Conservation (phyloP, 2,888 invertebrate species). For the Lithosia quadra region DNA sequence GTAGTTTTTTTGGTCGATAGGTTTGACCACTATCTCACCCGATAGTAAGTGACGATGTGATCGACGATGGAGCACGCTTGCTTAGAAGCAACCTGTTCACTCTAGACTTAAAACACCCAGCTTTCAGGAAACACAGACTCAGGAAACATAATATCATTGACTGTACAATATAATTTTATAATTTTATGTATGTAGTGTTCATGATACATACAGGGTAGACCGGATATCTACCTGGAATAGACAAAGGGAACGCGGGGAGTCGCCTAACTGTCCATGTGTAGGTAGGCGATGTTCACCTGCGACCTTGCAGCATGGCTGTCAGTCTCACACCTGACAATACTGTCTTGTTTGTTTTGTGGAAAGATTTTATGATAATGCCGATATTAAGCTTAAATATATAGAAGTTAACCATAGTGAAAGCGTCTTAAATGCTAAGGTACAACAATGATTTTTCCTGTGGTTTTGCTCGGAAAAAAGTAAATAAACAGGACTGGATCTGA, state of each 20-base stretch:
- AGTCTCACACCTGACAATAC: conserved; percentile 3
- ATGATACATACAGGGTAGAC: neutral
- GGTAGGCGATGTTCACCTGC: neutral
- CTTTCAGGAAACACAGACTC: too few species aligned
- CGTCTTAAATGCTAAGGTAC: neutral
- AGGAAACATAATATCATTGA: too few species aligned
- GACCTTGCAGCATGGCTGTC: neutral
- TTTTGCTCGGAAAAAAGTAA: too few species aligned
- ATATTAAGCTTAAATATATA: neutral
- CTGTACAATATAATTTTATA: neutral
- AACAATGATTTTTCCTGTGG: too few species aligned
- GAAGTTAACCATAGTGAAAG: neutral
- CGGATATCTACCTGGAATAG: conserved; percentile 1
- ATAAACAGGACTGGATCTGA: too few species aligned
- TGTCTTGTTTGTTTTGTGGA: neutral
- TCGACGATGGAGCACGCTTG: too few species aligned
- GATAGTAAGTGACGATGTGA: too few species aligned
- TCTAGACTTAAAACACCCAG: too few species aligned
- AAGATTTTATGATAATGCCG: neutral
- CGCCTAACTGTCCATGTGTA: neutral
- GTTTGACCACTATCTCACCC: too few species aligned
- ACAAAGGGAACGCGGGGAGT: neutral
- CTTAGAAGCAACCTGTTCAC: too few species aligned
- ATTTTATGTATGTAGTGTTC: neutral
- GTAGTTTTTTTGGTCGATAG: too few species aligned